phyloP scores from a whole-genome alignment of 1,140 invertebrate species.

The Leptopilina clavipes region DNA sequence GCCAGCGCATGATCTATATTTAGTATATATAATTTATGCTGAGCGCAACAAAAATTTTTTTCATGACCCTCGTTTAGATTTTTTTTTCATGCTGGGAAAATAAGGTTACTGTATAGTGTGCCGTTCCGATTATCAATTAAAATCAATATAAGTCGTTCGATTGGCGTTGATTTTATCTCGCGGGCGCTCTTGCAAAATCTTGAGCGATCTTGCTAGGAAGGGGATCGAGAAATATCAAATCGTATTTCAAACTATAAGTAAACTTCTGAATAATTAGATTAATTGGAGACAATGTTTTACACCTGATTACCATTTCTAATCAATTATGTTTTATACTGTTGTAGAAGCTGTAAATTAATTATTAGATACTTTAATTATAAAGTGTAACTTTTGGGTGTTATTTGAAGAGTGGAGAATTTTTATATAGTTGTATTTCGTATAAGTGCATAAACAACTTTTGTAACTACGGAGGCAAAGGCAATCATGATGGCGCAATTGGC shows the following conservation, averaged over 20 bases:
- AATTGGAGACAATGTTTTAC: no score
- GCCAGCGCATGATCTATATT: constrained; percentile 21
- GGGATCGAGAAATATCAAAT: not conserved
- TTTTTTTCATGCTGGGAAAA: constrained; percentile 5
- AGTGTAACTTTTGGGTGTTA: not conserved
- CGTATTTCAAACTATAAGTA: not conserved
- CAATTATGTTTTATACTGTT: no score
- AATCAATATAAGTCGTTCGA: constrained; percentile 21
- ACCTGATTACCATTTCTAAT: no score
- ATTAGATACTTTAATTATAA: no score
- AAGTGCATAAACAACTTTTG: not conserved
- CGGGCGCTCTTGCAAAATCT: constrained; percentile 15
- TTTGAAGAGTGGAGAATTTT: not conserved
- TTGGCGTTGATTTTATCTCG: constrained; percentile 13
- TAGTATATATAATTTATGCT: not conserved
- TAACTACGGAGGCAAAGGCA: not conserved
- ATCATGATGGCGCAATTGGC: constrained; percentile 14
- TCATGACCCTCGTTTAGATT: constrained; percentile 19
- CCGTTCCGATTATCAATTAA: constrained; percentile 29
- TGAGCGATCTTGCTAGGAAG: not conserved
- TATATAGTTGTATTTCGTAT: not conserved
- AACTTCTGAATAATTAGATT: no score
- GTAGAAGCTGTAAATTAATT: no score
- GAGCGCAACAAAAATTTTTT: constrained; percentile 17
- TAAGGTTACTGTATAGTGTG: constrained; percentile 1